Evolutionary conservation across 2,888 invertebrate genomes (phyloP).

Genomic region (Branchinecta sandiegonensis): DNA sequence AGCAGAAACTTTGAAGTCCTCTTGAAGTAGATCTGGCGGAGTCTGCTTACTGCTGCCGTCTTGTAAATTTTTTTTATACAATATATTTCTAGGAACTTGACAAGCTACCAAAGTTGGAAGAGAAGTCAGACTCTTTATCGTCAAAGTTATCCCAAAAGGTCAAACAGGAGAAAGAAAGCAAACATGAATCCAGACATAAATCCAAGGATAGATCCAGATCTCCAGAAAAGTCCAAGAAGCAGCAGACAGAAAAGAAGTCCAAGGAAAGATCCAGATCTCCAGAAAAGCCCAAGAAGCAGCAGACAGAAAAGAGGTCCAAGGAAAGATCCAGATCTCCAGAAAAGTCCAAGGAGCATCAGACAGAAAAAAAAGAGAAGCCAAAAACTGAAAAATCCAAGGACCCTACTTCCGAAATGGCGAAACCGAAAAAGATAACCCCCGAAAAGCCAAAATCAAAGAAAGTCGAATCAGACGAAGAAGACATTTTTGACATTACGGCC

Average conservation of each 20-base stretch:
- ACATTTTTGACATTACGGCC: constrained; percentile 21
- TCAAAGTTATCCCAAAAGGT: neutral
- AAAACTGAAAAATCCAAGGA: neutral
- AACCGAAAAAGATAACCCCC: constrained; percentile 19
- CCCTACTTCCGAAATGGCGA: neutral
- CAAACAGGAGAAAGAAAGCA: neutral
- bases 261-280: neutral
- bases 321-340: neutral
- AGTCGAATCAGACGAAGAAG: neutral
- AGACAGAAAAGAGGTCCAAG: neutral
- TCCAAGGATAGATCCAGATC: constrained; percentile 1
- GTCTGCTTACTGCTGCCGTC: no score
- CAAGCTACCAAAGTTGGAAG: neutral
- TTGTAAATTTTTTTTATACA: no score
- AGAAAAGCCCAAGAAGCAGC: neutral
- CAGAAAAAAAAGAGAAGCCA: constrained; percentile 13
- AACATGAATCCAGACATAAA: neutral
- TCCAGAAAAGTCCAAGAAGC: neutral
- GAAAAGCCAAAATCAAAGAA: constrained; percentile 19
- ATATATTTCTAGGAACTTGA: no score
- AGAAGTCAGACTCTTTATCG: neutral
- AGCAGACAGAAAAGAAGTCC: constrained; percentile 15
- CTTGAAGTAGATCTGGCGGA: no score
- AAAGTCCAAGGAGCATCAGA: neutral
- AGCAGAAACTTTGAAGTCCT: no score